Evolutionary conservation across 2,113 vertebrate species (phyloP).

Genomic region (Callaeas wilsoni): DNA sequence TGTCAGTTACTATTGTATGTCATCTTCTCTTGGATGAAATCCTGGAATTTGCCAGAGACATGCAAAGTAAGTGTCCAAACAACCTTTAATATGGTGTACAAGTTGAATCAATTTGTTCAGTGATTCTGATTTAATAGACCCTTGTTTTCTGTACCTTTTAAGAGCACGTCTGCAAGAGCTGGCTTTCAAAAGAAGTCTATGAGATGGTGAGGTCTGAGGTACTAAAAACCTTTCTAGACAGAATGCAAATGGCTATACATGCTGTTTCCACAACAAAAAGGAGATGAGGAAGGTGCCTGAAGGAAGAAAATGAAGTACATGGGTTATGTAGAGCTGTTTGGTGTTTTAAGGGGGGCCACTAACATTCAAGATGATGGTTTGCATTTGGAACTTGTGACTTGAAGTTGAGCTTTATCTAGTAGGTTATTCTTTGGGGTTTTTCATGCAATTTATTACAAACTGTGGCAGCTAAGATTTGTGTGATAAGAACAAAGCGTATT

Average conservation of each 20-base stretch:
- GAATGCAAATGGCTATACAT: background rate
- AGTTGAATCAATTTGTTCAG: background rate
- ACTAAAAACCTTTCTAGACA: background rate
- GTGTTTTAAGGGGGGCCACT: background rate
- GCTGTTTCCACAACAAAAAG: background rate
- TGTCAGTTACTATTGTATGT: background rate
- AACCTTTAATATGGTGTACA: background rate
- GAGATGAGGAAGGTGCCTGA: background rate
- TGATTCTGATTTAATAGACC: background rate
- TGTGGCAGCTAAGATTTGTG: background rate
- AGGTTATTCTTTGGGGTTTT: background rate
- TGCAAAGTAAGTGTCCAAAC: background rate
- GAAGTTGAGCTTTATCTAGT: background rate
- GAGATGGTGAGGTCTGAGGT: background rate
- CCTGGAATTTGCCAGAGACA: background rate
- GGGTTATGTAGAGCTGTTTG: background rate
- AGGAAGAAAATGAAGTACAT: background rate
- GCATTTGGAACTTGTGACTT: background rate
- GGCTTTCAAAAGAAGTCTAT: background rate
- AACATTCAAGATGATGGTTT: background rate
- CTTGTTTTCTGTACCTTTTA: background rate
- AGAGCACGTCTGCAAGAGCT: background rate
- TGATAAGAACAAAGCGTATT: background rate
- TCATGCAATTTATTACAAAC: background rate
- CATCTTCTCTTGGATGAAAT: background rate